Conservation (phyloP, 2,113 vertebrate species). For the Mus pahari region DNA sequence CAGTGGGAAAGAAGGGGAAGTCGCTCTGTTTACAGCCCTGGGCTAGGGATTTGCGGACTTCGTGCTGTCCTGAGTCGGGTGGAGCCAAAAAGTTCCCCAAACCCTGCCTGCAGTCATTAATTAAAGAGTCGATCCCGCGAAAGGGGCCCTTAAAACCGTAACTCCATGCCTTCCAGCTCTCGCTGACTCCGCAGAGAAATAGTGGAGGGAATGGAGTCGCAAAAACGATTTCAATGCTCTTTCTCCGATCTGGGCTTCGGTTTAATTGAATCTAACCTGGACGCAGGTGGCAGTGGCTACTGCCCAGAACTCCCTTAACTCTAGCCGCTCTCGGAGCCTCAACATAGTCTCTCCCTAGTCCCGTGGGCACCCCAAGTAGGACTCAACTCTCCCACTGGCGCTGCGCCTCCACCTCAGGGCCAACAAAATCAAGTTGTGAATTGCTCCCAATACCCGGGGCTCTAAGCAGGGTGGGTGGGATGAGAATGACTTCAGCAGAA, state of each 20-base stretch:
- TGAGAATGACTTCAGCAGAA: neutral
- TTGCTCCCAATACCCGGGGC: neutral
- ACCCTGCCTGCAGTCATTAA: neutral
- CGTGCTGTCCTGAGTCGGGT: neutral
- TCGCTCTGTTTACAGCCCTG: neutral
- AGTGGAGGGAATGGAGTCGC: neutral
- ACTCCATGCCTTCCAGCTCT: neutral
- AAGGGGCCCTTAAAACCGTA: constrained; percentile 47
- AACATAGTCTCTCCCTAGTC: neutral
- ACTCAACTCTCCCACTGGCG: neutral
- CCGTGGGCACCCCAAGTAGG: neutral
- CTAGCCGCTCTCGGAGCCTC: neutral
- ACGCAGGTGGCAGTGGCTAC: neutral
- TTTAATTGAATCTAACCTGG: constrained; percentile 46
- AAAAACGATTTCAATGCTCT: neutral
- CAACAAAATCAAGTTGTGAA: neutral
- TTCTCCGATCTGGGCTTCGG: neutral
- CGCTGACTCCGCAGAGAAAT: neutral
- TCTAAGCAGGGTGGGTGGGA: neutral
- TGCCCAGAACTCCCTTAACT: neutral
- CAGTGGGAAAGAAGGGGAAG: neutral
- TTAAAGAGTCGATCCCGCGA: neutral
- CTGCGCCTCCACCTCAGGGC: neutral
- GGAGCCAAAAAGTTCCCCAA: neutral
- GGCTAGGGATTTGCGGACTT: neutral